Conservation (phyloP, 2,888 invertebrate species). For the Brenthis hecate region DNA sequence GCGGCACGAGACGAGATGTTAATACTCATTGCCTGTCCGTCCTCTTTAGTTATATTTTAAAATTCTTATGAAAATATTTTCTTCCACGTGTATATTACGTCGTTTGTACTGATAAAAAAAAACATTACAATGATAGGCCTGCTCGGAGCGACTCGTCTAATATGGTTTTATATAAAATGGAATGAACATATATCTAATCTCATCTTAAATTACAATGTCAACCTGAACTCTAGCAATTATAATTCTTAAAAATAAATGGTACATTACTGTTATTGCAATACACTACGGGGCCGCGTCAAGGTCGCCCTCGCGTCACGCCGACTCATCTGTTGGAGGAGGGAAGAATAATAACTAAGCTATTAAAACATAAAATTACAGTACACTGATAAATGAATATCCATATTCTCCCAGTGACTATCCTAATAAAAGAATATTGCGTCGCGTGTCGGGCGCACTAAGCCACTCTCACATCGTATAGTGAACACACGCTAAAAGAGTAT, state of each 20-base stretch:
- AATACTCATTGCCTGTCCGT: neutral
- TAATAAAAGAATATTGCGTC: too few relatives aligned
- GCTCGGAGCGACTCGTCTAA: neutral
- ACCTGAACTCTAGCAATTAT: constrained; percentile 14
- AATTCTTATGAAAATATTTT: constrained; percentile 27
- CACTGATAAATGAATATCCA: too few relatives aligned
- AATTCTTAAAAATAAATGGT: constrained; percentile 2
- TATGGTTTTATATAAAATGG: neutral
- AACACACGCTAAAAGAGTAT: too few relatives aligned
- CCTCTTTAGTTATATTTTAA: constrained; percentile 14
- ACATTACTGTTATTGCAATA: neutral
- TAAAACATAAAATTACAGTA: too few relatives aligned
- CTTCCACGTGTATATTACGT: constrained; percentile 5
- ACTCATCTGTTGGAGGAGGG: too few relatives aligned
- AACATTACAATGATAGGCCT: constrained; percentile 19
- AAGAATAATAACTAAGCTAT: too few relatives aligned
- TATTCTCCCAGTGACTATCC: too few relatives aligned
- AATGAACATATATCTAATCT: neutral
- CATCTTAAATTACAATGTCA: constrained; percentile 4
- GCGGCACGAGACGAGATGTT: neutral
- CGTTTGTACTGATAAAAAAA: constrained; percentile 9
- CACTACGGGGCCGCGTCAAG: neutral
- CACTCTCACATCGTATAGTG: too few relatives aligned
- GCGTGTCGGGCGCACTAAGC: too few relatives aligned
- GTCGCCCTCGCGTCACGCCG: too few relatives aligned